phyloP scores from a whole-genome alignment of 2,113 vertebrate genomes.

The Platysteira castanea region DNA sequence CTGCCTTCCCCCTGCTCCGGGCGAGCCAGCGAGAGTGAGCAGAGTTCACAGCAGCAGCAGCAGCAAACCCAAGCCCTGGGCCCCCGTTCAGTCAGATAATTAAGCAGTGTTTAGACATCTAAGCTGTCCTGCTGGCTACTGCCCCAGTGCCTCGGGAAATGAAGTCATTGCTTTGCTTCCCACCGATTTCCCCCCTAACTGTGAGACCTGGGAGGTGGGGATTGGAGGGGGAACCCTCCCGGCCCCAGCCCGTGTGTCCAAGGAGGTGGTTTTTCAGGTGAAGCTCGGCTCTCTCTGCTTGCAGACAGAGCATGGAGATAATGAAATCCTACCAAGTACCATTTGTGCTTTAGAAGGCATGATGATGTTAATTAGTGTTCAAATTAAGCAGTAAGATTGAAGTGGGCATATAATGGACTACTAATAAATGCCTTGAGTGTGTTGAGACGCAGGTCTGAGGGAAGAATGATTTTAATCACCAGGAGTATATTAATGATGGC shows the following conservation, averaged over 20 bases:
- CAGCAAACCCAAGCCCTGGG: slow-evolving; percentile 12
- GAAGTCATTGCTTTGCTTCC: slow-evolving; percentile 3
- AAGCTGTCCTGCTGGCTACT: slow-evolving; percentile 24
- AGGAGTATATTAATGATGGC: slow-evolving; percentile 40
- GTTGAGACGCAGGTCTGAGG: background rate
- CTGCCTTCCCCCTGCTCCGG: background rate
- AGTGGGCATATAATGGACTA: slow-evolving; percentile 23
- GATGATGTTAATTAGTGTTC: slow-evolving; percentile 56
- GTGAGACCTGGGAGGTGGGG: background rate
- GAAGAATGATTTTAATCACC: slow-evolving; percentile 57
- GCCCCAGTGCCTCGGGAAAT: background rate
- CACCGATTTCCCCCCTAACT: background rate
- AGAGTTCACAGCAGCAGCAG: background rate
- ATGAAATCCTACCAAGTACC: slow-evolving; percentile 33
- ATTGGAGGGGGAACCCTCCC: background rate
- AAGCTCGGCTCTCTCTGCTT: background rate
- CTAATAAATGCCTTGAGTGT: slow-evolving; percentile 45
- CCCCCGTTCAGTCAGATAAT: slow-evolving; percentile 20
- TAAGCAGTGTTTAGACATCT: slow-evolving; percentile 25
- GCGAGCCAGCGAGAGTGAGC: background rate
- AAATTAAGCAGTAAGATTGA: slow-evolving; percentile 58
- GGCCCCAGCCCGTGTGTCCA: fast-evolving
- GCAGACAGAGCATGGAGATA: slow-evolving; percentile 5
- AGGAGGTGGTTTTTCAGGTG: background rate
- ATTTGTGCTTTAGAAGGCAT: slow-evolving; percentile 31